phyloP scores from a whole-genome alignment of 1,140 invertebrate genomes.

The Drosophila prosaltans region DNA sequence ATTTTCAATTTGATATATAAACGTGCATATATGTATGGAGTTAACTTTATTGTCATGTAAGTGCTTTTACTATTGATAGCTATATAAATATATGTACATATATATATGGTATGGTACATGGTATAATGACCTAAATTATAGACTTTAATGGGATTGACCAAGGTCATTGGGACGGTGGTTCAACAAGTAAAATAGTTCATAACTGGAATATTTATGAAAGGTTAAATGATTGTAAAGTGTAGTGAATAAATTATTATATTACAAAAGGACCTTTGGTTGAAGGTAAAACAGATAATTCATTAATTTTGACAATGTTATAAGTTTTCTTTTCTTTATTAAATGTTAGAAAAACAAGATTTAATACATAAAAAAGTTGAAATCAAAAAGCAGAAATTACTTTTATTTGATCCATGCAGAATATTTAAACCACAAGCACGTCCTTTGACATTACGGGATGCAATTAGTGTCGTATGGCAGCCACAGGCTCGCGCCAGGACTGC shows the following conservation, averaged over 20 bases:
- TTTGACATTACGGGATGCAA: constrained; percentile 51
- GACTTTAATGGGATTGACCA: background rate
- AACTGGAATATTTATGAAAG: background rate
- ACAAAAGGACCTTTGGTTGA: no score
- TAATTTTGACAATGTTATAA: no score
- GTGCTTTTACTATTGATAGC: background rate
- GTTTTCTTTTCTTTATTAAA: no score
- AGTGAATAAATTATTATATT: background rate
- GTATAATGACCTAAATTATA: background rate
- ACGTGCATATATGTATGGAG: background rate
- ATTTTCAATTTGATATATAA: background rate
- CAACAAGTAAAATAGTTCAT: background rate
- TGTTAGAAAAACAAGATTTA: no score
- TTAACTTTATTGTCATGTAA: background rate
- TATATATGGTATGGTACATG: no score
- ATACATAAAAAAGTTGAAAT: no score
- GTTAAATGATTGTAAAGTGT: background rate
- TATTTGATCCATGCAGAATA: background rate
- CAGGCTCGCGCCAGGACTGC: background rate
- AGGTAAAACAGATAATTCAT: no score
- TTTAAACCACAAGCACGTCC: constrained; percentile 16
- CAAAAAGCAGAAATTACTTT: no score
- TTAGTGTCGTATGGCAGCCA: constrained; percentile 58
- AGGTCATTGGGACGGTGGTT: constrained; percentile 1
- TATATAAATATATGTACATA: no score